phyloP scores from a whole-genome alignment of 2,797 vertebrate genomes.

The Crocodylus rhombifer region DNA sequence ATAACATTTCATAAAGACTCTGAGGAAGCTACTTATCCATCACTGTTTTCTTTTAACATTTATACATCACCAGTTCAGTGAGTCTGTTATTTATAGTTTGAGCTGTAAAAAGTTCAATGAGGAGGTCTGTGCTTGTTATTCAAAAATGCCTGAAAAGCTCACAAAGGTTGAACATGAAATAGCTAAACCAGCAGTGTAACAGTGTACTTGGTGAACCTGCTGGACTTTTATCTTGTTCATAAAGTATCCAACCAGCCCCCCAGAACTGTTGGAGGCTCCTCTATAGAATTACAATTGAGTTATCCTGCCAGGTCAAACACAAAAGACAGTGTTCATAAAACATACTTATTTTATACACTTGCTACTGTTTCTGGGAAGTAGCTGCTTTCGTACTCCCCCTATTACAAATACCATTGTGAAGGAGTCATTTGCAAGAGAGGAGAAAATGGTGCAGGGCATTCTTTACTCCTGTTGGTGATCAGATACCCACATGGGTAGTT shows the following conservation, averaged over 20 bases:
- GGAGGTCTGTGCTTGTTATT: neutral
- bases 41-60: neutral
- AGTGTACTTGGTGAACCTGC: neutral
- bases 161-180: neutral
- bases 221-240: neutral
- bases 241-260: neutral
- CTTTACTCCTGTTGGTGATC: neutral
- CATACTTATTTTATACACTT: neutral
- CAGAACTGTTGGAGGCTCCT: neutral
- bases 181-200: neutral
- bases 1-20: neutral
- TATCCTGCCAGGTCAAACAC: neutral
- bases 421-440: neutral
- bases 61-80: neutral
- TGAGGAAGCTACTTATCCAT: neutral
- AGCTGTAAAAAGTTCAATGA: neutral
- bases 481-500: neutral
- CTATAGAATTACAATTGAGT: neutral
- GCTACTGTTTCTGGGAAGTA: neutral
- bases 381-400: neutral
- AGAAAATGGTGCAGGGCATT: neutral
- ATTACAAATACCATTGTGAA: neutral
- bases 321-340: neutral
- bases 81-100: neutral
- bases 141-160: neutral